Evolutionary conservation across 2,888 invertebrate genomes (phyloP).

Genomic region (Eumacrocentrus americanus): DNA sequence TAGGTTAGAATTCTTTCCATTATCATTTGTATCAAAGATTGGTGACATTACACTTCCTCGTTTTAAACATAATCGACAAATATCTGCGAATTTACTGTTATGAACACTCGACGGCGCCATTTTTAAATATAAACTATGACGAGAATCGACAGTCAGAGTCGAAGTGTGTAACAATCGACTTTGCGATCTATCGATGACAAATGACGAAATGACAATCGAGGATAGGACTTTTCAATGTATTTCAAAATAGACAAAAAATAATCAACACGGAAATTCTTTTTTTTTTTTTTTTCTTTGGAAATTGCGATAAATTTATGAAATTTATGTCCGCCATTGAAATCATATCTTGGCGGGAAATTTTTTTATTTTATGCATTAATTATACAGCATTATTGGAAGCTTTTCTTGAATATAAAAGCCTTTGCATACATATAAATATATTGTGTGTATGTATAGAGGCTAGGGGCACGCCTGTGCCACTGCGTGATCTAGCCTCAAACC

Average conservation of each 20-base stretch:
- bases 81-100: constrained; percentile 39
- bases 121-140: background rate
- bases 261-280: no score
- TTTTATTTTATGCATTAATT: no score
- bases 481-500: constrained; percentile 20
- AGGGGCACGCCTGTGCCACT: constrained; percentile 39
- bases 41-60: constrained; percentile 41
- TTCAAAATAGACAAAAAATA: background rate
- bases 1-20: constrained; percentile 26
- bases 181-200: background rate
- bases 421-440: background rate
- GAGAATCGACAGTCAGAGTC: background rate
- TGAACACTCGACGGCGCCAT: background rate
- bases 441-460: background rate
- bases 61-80: constrained; percentile 50
- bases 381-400: no score
- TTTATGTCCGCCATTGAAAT: no score
- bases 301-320: no score
- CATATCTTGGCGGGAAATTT: no score
- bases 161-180: background rate
- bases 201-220: no score
- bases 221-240: no score
- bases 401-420: background rate
- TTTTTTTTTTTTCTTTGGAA: no score
- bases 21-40: constrained; percentile 38